Conservation (phyloP, 2,888 invertebrate species). For the Amphiduros pacificus region DNA sequence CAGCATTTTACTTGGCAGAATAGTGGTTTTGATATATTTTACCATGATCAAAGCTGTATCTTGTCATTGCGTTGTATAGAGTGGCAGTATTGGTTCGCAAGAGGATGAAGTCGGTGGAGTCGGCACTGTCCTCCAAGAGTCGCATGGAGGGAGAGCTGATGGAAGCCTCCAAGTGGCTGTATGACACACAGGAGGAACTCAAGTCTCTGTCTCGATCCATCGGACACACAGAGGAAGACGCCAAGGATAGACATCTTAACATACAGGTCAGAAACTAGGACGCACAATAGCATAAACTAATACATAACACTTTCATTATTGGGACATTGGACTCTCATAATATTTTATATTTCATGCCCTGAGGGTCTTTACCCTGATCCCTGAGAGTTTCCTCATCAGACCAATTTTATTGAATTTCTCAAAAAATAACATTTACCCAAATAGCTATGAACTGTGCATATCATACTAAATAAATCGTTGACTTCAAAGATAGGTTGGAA, state of each 20-base stretch:
- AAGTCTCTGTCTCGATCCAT: slow-evolving; percentile 83
- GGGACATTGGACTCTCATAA: too few relatives aligned
- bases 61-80: neutral
- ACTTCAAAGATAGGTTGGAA: neutral
- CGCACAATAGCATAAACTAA: too few relatives aligned
- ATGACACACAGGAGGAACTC: slow-evolving; percentile 79
- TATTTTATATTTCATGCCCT: too few relatives aligned
- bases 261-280: slow-evolving; percentile 46
- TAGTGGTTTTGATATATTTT: too few relatives aligned
- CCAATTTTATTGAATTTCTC: too few relatives aligned
- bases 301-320: too few relatives aligned
- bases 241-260: slow-evolving; percentile 70
- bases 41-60: too few relatives aligned
- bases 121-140: slow-evolving; percentile 79
- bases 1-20: too few relatives aligned
- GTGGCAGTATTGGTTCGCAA: slow-evolving; percentile 11
- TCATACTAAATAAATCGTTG: too few relatives aligned
- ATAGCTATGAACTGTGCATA: neutral
- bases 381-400: too few relatives aligned
- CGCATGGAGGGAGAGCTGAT: slow-evolving; percentile 79
- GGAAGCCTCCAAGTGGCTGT: slow-evolving; percentile 78
- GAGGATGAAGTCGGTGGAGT: slow-evolving; percentile 63
- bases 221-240: slow-evolving; percentile 85
- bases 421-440: neutral
- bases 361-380: too few relatives aligned